Evolutionary conservation across 2,797 vertebrate species (phyloP), one percentile per base, ranked within the genome.

Genomic region (Premnoplex brunnescens): DNA sequence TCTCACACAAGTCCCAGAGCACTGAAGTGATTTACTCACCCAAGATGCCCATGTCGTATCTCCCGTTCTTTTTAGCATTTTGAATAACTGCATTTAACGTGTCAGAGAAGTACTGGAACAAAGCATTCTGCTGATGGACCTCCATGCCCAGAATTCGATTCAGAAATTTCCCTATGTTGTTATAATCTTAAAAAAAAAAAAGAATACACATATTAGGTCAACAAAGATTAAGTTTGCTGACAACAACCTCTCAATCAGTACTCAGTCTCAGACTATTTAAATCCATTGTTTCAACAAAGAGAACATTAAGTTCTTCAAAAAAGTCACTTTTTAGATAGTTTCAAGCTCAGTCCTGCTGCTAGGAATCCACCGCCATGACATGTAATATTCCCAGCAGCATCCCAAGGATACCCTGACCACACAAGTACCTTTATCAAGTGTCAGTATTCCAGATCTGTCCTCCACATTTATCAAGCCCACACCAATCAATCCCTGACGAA

Each of bases 91-190:
- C 99, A 37, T 97, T 98, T 73, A 99, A 97, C 0, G 99, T 99
- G 96, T 99, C 99, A 1, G 99, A 98, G 55, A 99, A 99, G 96
- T 99, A 99, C 98, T 99, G 99, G 97, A 99, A 99, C 77, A 99
- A 96, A 5, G 99, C 98, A 22, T 99, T 99, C 97, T 99, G 99
- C 87, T 99, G 99, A 91, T 99, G 99, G 14, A 99, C 99, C 94
- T 99, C 99, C 99, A 99, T 99, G 26, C 99, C 99, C 93, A 99
- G 97, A 94, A 99, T 99, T 72, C 99, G 98, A 95, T 99, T 99
- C 85, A 99, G 98, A 94, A 99, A 99, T 94, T 99, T 99, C 64
- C 99, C 99, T 36, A 99, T 99, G 91, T 99, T 99, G 98, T 99
- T 99, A 97, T 99, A 99, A 97, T 99, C 99, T 99, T 97, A 21